phyloP scores from a whole-genome alignment of 2,113 vertebrate genomes.

The Opisthocomus hoazin region DNA sequence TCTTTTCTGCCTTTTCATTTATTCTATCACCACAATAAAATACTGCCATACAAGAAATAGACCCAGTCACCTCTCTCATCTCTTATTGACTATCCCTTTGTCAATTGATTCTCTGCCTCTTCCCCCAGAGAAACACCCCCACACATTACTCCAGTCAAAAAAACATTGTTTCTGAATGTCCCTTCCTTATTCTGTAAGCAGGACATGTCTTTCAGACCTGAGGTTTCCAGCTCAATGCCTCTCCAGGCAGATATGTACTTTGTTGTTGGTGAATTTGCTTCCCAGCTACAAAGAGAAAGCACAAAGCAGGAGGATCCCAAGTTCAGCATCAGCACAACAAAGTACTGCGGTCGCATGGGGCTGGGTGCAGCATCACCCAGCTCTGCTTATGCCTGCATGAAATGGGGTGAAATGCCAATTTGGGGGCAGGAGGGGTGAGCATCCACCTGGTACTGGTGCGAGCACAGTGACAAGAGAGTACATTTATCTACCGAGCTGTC shows the following conservation, averaged over 20 bases:
- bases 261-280: not conserved
- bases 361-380: not conserved
- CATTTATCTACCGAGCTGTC: not conserved
- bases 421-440: not conserved
- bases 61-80: not conserved
- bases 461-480: not conserved
- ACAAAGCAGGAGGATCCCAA: not conserved
- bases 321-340: not conserved
- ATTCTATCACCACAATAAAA: not conserved
- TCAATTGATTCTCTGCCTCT: not conserved
- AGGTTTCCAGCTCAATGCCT: not conserved
- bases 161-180: not conserved
- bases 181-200: not conserved
- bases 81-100: not conserved
- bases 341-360: fast-evolving
- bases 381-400: not conserved
- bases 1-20: not conserved
- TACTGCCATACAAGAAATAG: not conserved
- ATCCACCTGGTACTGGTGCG: not conserved
- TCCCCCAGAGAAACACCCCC: not conserved
- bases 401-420: not conserved
- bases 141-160: not conserved
- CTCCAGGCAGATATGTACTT: not conserved
- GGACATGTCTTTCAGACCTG: not conserved
- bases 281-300: not conserved